Base-by-base conservation (phyloP, 1,140 invertebrate genomes). In the Drosophila simulans region DNA sequence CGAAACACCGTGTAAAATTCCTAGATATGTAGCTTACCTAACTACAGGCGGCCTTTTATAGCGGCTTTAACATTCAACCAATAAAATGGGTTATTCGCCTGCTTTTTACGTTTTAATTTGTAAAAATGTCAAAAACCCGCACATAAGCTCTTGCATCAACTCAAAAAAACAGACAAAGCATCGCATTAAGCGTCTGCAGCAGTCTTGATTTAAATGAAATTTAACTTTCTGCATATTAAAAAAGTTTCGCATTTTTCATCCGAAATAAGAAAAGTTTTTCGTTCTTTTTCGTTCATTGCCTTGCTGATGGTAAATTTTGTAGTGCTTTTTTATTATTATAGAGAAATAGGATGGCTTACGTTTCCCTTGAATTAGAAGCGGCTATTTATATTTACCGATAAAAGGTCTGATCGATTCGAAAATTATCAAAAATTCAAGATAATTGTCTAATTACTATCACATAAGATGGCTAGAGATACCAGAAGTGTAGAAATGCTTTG, bases 121-220 rank as follows among this genome's bases (percentile, higher is more conserved):
- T 7, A 12, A 58, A 46, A 37, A 48, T 5, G 17, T 11, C 39
- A 40, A 45, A 39, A 43, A 40, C 46, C 34, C 2, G 31, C 48
- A 52, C 4, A 40, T 39, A 42, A 45, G 22, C 20, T 13, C 11
- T 34, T 58, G 37, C 25, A 56, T 1, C 51, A 42, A n/a, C 40
- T 48, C 3, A 10, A 57, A 56, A 22, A 46, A 57, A 17, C 34
- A 58, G 25, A 17, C 46, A 51, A 43, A 17, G 59, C 52, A 45
- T 53, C 42, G 53, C 34, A 69, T 40, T 42, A 58, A 60, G 58
- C 69, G 59, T 63, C 49, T 64, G 62, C 79, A 55, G 75, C 65
- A 71, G 65, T 78, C 83, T 88, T 79, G 83, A 86, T 83, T 86
- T 88, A 88, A 86, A 86, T 88, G 76, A 88, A 88, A 86, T 86